Percentiles rank a stretch among this genome's conserved stretches.
Evolutionary conservation across 2,888 invertebrate species (phyloP).

Genomic region (Galeruca laticollis): DNA sequence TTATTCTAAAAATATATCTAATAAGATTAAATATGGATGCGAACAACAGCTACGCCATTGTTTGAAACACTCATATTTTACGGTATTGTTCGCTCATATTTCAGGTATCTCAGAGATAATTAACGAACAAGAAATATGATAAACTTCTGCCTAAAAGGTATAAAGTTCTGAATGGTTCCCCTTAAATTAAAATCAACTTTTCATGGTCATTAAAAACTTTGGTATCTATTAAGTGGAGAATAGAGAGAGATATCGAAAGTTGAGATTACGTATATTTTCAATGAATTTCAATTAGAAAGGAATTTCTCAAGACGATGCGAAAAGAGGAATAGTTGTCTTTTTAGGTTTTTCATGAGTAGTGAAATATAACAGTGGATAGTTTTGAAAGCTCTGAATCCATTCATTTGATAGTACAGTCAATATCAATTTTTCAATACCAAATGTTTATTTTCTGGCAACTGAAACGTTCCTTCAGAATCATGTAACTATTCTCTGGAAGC

Average conservation of each 20-base stretch:
- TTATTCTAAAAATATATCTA: too few relatives aligned
- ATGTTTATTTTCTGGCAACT: too few relatives aligned
- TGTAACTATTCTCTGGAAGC: too few relatives aligned
- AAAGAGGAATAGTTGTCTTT: too few relatives aligned
- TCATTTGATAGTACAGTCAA: too few relatives aligned
- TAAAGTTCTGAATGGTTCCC: background rate
- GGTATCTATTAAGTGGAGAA: slow-evolving; percentile 8
- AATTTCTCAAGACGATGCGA: background rate
- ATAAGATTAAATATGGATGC: too few relatives aligned
- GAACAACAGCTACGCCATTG: background rate
- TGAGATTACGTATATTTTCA: background rate
- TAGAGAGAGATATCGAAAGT: background rate
- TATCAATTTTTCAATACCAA: too few relatives aligned
- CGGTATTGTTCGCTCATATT: slow-evolving; percentile 9
- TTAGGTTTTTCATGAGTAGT: too few relatives aligned
- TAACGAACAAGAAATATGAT: slow-evolving; percentile 19
- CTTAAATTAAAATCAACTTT: slow-evolving; percentile 7
- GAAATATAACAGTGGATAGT: too few relatives aligned
- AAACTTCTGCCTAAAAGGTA: background rate
- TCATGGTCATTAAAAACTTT: slow-evolving; percentile 24
- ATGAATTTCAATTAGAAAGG: background rate
- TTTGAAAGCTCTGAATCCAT: too few relatives aligned
- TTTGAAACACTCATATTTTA: background rate
- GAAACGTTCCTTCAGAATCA: too few relatives aligned
- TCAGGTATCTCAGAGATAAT: slow-evolving; percentile 1